Percentiles rank a stretch among this genome's conserved stretches.
Evolutionary conservation across 1,140 invertebrate species (phyloP).

Genomic region (Anastrepha obliqua): DNA sequence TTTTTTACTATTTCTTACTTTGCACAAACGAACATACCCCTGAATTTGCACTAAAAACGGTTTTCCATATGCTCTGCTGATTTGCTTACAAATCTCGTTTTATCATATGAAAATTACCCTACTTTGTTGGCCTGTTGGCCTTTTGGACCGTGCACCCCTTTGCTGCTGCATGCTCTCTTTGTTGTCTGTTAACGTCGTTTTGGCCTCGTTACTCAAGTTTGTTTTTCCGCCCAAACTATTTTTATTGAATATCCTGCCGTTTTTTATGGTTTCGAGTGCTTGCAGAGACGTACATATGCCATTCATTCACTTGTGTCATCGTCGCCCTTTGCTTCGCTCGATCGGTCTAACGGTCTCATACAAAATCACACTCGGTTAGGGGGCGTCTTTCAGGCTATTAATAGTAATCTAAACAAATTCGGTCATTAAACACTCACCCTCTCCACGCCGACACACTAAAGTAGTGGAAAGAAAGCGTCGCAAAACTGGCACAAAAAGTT

Average conservation of each 20-base stretch:
- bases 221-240: conserved; percentile 74
- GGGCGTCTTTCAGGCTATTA: conserved; percentile 59
- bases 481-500: conserved; percentile 12
- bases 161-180: conserved; percentile 4
- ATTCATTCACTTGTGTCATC: neutral
- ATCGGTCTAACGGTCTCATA: conserved; percentile 66
- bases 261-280: conserved; percentile 54
- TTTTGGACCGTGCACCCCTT: neutral
- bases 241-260: conserved; percentile 64
- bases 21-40: neutral
- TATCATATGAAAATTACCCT: neutral
- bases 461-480: neutral
- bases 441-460: neutral
- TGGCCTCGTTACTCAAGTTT: conserved; percentile 71
- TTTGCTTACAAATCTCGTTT: neutral
- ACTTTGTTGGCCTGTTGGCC: too few relatives aligned
- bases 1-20: neutral
- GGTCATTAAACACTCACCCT: conserved; percentile 62
- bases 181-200: conserved; percentile 50
- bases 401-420: conserved; percentile 74
- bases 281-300: conserved; percentile 15
- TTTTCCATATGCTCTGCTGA: neutral
- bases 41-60: neutral
- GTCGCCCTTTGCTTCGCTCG: conserved; percentile 40
- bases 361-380: neutral